phyloP scores from a whole-genome alignment of 1,140 invertebrate genomes.

The Antheraea pernyi region DNA sequence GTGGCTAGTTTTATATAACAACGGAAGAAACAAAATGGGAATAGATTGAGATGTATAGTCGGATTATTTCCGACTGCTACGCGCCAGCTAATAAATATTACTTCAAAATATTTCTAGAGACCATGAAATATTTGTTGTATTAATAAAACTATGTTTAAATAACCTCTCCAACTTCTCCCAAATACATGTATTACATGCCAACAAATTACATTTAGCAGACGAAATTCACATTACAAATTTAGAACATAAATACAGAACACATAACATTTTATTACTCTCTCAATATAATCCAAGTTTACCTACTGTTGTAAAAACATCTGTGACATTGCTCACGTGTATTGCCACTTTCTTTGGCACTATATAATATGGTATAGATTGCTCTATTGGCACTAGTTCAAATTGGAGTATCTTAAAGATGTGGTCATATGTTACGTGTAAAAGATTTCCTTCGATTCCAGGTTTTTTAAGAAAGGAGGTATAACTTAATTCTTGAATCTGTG shows the following conservation, averaged over 20 bases:
- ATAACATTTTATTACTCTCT: conserved; percentile 3
- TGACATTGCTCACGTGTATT: conserved; percentile 9
- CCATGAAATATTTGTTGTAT: too few species aligned
- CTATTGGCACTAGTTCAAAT: not conserved
- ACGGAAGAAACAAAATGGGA: too few species aligned
- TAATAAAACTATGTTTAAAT: too few species aligned
- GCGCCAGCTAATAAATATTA: too few species aligned
- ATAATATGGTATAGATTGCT: not conserved
- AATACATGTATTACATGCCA: not conserved
- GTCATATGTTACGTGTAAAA: not conserved
- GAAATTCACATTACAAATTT: not conserved
- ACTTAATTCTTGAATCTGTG: too few species aligned
- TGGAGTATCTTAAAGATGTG: not conserved
- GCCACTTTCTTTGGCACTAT: conserved; percentile 8
- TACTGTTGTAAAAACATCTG: conserved; percentile 3
- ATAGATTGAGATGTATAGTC: too few species aligned
- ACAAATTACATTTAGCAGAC: not conserved
- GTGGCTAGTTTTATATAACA: too few species aligned
- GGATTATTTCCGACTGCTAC: too few species aligned
- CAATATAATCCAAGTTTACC: not conserved
- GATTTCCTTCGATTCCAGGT: too few species aligned
- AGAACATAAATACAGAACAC: not conserved
- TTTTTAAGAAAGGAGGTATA: too few species aligned
- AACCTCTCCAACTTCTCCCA: too few species aligned
- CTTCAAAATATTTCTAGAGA: too few species aligned